These are phyloP conservation scores for Odobenus rosmarus DNA, from an alignment of 2,113 vertebrate species.

Conservation along the genomic window DNA sequence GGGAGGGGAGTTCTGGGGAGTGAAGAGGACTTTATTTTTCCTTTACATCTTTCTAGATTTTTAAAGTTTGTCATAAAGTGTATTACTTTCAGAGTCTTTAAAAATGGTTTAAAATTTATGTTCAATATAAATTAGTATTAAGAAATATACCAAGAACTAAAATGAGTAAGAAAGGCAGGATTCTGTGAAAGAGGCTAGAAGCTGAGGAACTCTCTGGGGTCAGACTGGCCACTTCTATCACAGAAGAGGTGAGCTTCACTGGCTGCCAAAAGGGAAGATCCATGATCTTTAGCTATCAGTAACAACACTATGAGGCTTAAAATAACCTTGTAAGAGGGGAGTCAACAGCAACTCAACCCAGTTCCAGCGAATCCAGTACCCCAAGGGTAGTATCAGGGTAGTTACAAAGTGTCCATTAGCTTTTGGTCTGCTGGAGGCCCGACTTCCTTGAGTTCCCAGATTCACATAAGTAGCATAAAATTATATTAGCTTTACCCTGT, in stretches of 20 bases:
- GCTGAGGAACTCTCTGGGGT: background rate
- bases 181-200: conserved; percentile 11
- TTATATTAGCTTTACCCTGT: background rate
- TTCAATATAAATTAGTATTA: conserved; percentile 5
- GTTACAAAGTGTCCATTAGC: background rate
- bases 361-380: background rate
- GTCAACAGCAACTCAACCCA: background rate
- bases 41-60: background rate
- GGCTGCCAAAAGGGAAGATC: background rate
- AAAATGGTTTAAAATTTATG: background rate
- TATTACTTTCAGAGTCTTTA: background rate
- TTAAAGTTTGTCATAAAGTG: conserved; percentile 33
- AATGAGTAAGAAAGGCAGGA: background rate
- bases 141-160: conserved; percentile 19
- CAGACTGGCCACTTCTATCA: background rate
- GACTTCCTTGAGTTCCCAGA: background rate
- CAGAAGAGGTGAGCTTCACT: background rate
- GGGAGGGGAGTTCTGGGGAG: background rate
- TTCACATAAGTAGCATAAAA: background rate
- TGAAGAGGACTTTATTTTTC: background rate
- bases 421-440: background rate
- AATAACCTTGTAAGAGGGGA: background rate
- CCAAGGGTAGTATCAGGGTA: background rate
- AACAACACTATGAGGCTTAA: conserved; percentile 26
- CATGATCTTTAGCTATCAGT: background rate